Evolutionary conservation across 2,888 invertebrate genomes (phyloP).

Genomic region (Temnothorax rugatulus): DNA sequence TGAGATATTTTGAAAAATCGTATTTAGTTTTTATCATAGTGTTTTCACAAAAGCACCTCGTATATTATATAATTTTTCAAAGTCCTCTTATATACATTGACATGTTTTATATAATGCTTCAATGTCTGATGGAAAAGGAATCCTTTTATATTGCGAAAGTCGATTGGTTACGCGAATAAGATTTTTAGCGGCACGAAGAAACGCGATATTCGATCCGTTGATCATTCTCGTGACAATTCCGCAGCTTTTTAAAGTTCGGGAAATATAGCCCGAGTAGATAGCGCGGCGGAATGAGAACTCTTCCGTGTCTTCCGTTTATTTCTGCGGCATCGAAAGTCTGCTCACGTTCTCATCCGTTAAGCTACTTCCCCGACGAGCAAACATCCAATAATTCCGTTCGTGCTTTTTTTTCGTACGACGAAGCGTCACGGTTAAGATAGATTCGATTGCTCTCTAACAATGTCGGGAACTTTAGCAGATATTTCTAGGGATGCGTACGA

Average conservation of each 20-base stretch:
- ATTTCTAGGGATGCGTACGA: conserved; percentile 2
- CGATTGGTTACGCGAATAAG: conserved; percentile 20
- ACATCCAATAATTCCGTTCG: conserved; percentile 78
- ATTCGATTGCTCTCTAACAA: conserved; percentile 66
- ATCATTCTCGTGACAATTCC: conserved; percentile 61
- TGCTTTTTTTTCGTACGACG: conserved; percentile 68
- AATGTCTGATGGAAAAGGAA: conserved; percentile 8
- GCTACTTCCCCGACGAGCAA: conserved; percentile 76
- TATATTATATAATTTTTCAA: neutral
- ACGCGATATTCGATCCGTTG: conserved; percentile 37
- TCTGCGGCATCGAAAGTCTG: conserved; percentile 67
- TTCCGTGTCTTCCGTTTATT: conserved; percentile 66
- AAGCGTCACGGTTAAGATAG: conserved; percentile 69
- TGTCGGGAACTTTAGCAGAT: conserved; percentile 15
- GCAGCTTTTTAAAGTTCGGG: conserved; percentile 58
- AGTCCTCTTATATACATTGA: neutral
- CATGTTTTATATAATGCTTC: neutral
- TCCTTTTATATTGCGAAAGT: neutral
- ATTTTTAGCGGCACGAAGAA: conserved; percentile 19
- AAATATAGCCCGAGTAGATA: conserved; percentile 59
- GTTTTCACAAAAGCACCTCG: neutral
- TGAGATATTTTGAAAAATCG: neutral
- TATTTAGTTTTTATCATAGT: neutral
- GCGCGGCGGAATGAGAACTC: conserved; percentile 56
- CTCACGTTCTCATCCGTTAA: conserved; percentile 78